Evolutionary conservation across 2,888 invertebrate genomes (phyloP).

Genomic region (Myathropa florea): DNA sequence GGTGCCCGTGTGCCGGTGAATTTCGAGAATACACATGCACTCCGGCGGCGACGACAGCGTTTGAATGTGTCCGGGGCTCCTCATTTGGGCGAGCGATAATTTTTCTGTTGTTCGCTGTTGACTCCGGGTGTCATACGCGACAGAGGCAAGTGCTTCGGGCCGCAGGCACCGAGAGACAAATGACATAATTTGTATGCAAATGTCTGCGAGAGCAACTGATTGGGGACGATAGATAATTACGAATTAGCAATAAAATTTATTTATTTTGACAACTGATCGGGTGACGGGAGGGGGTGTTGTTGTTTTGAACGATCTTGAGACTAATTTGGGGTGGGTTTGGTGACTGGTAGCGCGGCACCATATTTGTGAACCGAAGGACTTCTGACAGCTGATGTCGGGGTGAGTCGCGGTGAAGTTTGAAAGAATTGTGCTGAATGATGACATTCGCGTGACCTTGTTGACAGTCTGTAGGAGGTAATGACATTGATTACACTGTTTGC

Average conservation of each 20-base stretch:
- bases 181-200: constrained; percentile 27
- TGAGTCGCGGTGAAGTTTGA: background rate
- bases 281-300: background rate
- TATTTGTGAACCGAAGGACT: background rate
- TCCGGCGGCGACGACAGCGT: background rate
- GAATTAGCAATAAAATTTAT: constrained; percentile 2
- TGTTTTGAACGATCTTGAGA: background rate
- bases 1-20: background rate
- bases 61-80: background rate
- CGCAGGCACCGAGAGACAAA: background rate
- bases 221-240: constrained; percentile 6
- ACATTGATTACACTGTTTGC: background rate
- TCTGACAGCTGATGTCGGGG: background rate
- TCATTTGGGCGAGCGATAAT: background rate
- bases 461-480: background rate
- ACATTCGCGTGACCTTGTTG: background rate
- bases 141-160: no score
- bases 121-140: no score
- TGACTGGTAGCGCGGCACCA: background rate
- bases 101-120: background rate
- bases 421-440: background rate
- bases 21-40: background rate
- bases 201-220: constrained; percentile 5
- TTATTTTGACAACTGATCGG: background rate
- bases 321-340: background rate